Conservation (phyloP, 2,797 vertebrate genomes). For the Helarctos malayanus region DNA sequence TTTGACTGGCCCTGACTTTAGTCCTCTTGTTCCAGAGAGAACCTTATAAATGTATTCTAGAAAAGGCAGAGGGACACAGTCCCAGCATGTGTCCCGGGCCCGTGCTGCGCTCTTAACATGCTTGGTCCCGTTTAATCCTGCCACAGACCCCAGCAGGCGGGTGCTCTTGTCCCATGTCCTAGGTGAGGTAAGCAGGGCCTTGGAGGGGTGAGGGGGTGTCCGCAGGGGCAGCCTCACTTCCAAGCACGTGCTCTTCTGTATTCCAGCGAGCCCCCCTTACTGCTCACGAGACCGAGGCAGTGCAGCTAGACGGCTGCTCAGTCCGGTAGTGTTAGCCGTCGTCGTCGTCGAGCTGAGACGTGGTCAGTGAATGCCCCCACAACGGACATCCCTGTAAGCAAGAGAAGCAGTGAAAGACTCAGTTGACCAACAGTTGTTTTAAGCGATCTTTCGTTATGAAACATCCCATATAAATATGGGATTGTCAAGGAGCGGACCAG, state of each 20-base stretch:
- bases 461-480: neutral
- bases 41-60: neutral
- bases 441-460: neutral
- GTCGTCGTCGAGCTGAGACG: neutral
- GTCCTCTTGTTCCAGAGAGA: neutral
- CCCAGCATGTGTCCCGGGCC: too few species aligned
- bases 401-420: neutral
- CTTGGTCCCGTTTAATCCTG: neutral
- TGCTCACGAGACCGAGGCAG: neutral
- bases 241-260: rapidly evolving
- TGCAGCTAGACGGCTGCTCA: neutral
- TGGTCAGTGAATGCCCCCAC: neutral
- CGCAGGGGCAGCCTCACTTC: rapidly evolving
- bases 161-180: rapidly evolving
- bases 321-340: rapidly evolving
- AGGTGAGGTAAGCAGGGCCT: neutral
- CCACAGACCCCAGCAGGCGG: rapidly evolving
- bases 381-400: neutral
- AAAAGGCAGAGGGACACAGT: neutral
- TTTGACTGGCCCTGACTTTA: neutral
- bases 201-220: neutral
- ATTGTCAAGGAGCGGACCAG: neutral
- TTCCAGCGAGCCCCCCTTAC: rapidly evolving
- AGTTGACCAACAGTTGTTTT: neutral
- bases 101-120: rapidly evolving